Evolutionary conservation across 64 coral and sea anemone species (phyloP), one percentile per base, ranked within the genome.

Genomic region (Pachyseris speciosa): DNA sequence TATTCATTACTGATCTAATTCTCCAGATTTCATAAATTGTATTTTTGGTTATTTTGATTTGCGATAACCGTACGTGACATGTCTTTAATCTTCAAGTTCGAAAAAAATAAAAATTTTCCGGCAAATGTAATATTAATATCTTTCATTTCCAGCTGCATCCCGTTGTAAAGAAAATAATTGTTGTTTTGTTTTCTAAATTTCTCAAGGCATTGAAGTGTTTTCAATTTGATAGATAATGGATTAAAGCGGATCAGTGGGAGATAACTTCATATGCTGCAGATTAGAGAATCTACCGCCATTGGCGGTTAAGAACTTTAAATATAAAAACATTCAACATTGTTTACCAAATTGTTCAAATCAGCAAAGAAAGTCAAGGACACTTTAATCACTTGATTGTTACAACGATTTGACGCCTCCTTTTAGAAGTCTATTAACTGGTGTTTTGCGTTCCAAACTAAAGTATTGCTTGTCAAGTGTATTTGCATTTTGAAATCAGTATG

Each of bases 341-440:
- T 77, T 77, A 39, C 41, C 17, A 29, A 41, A 33, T 28, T n/a
- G 26, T 1, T 55, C 31, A 53, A 77, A 52, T 53, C 47, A 52
- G 27, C 24, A 22, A 20, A 6, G 43, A 45, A 72, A 33, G 27
- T 52, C 44, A 51, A 77, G 42, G 74, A 16, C 16, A 48, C 10
- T 52, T 15, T 77, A 77, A 77, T 77, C 44, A 32, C 41, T 53
- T 77, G 51, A 77, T 77, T 77, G 74, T 77, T 77, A 9, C 10
- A 42, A 19, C 26, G 39, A 75, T 47, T 75, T 47, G 12, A 25
- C 9, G 72, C 42, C 32, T 77, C 69, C 69, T 49, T 51, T 77
- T 7, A 16, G 15, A 4, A 34, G 34, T 71, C 67, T 40, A 71
- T 41, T 71, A 39, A 77, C 74, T 68, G 3, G 32, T n/a, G 69